phyloP scores from a whole-genome alignment of 2,888 invertebrate genomes.

The Strigamia crassipes region DNA sequence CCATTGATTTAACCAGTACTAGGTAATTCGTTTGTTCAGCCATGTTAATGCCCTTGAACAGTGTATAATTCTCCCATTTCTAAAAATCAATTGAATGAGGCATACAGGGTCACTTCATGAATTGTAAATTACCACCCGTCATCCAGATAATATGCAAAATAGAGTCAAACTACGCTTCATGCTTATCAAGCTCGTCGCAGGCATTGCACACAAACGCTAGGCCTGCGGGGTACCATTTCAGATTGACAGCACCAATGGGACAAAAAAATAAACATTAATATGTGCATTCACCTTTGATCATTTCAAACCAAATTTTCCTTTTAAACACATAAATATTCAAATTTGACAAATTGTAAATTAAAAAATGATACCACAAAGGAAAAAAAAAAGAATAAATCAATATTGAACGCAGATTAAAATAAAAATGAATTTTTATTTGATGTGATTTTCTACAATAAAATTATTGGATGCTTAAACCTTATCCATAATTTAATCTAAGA shows the following conservation, averaged over 20 bases:
- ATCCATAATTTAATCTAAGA: too few relatives aligned
- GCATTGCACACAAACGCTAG: background rate
- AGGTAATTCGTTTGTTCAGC: background rate
- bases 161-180: conserved; percentile 28
- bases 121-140: conserved; percentile 40
- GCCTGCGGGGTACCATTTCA: conserved; percentile 25
- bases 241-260: conserved; percentile 30
- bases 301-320: background rate
- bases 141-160: conserved; percentile 31
- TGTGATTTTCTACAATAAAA: too few relatives aligned
- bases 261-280: background rate
- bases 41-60: background rate
- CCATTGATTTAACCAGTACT: background rate
- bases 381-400: background rate
- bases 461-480: too few relatives aligned
- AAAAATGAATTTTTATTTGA: too few relatives aligned
- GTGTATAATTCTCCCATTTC: conserved; percentile 42
- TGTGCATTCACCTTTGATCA: background rate
- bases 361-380: background rate
- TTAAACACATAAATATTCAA: background rate
- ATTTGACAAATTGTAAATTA: background rate
- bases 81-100: conserved; percentile 35
- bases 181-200: conserved; percentile 28
- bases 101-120: conserved; percentile 36
- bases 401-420: too few relatives aligned